phyloP scores from a whole-genome alignment of 2,888 invertebrate genomes.

The Cybosia mesomella region DNA sequence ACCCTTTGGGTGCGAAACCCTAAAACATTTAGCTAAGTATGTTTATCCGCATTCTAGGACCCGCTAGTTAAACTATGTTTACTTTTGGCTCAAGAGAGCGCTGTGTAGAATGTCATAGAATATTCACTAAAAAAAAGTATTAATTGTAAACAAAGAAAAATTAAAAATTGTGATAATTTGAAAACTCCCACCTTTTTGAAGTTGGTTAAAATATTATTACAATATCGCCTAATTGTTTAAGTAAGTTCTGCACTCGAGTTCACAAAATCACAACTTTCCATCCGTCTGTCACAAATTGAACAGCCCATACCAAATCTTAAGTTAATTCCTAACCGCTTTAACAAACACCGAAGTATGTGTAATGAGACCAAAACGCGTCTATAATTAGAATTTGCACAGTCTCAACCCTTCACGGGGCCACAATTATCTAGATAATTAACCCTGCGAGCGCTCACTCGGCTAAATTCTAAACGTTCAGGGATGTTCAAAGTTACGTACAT shows the following conservation, averaged over 20 bases:
- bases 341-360: conserved; percentile 32
- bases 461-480: conserved; percentile 33
- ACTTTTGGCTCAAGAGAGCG: no score
- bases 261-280: conserved; percentile 7
- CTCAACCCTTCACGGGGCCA: conserved; percentile 48
- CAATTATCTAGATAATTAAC: conserved; percentile 59
- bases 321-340: conserved; percentile 27
- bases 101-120: no score
- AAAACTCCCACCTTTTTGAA: not conserved
- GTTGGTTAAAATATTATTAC: not conserved
- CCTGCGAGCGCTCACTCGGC: conserved; percentile 34
- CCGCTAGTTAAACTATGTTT: no score
- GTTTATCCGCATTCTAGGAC: no score
- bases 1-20: no score
- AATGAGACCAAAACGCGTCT: conserved; percentile 33
- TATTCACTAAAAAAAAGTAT: no score
- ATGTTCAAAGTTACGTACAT: conserved; percentile 31
- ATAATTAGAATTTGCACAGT: conserved; percentile 47
- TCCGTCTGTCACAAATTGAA: conserved; percentile 9
- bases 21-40: no score
- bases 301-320: conserved; percentile 29
- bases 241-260: not conserved
- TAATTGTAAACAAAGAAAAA: no score
- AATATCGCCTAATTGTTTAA: not conserved
- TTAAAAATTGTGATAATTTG: no score